Evolutionary conservation across 2,113 vertebrate species (phyloP).

Genomic region (Chitala chitala): DNA sequence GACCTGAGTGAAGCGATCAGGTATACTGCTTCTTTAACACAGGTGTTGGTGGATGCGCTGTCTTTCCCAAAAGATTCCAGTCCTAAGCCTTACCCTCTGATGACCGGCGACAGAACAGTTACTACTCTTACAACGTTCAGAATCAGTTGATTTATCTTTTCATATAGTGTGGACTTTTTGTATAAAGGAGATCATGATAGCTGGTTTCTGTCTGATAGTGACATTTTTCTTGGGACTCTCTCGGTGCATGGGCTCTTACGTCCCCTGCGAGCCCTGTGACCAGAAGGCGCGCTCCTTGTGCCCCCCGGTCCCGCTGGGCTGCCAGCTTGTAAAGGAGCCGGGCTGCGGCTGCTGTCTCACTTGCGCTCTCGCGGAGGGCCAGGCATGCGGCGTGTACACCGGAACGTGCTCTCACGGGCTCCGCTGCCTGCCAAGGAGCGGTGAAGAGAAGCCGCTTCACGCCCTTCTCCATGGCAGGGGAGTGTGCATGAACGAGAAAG

Average conservation of each 20-base stretch:
- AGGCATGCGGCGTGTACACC: conserved; percentile 94
- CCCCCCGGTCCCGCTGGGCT: conserved; percentile 79
- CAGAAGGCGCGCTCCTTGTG: conserved; percentile 91
- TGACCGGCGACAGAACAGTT: conserved; percentile 51
- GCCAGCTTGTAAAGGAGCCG: conserved; percentile 94
- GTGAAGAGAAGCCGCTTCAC: conserved; percentile 94
- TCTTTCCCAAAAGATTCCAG: background rate
- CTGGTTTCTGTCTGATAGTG: conserved; percentile 71
- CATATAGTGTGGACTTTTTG: conserved; percentile 37
- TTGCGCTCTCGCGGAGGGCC: conserved; percentile 88
- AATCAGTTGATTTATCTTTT: conserved; percentile 42
- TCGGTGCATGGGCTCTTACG: conserved; percentile 78
- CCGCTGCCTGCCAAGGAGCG: conserved; percentile 85
- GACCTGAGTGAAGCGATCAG: background rate
- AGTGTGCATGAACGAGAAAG: conserved; percentile 90
- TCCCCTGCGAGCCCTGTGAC: conserved; percentile 95
- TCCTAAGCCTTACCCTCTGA: conserved; percentile 46
- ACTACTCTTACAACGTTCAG: conserved; percentile 35
- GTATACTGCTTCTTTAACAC: background rate
- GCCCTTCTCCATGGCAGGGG: conserved; percentile 92
- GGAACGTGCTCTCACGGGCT: conserved; percentile 88
- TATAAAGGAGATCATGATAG: conserved; percentile 63
- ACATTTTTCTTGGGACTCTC: conserved; percentile 71
- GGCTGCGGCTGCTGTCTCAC: conserved; percentile 98
- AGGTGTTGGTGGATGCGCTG: conserved; percentile 1